Base-by-base conservation (phyloP, 2,888 invertebrate species). In the Rhorus exstirpatorius region DNA sequence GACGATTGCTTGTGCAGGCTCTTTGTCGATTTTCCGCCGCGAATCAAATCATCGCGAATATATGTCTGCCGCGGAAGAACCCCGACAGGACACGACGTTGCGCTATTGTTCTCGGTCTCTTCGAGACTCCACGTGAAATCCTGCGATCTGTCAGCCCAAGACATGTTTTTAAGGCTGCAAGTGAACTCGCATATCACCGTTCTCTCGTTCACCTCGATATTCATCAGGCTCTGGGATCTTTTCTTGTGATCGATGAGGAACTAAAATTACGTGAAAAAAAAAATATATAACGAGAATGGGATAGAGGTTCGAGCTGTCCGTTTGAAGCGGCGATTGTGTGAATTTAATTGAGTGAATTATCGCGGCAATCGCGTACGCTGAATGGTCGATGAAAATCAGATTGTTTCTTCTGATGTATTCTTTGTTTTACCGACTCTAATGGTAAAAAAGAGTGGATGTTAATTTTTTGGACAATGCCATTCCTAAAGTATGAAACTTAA, bases 91-190 rank as follows among this genome's bases (percentile, higher is more conserved):
- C 61, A 70, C 8, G 71, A n/a, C 3, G 38, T 68, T 3, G 81
- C 83, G 0, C 26, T 1, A 7, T 58, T 35, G 6, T 65, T 46
- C 4, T 58, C 21, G 1, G 70, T 19, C 4, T 79, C 60, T 6
- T 67, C 78, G 14, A 68, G 14, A 1, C 72, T 74, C 81, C 83
- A 83, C 10, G 68, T 70, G 19, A 83, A 83, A 75, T 83, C 83
- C 46, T 81, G 80, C 8, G 83, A 71, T 70, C 81, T 67, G 35
- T 83, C 75, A 0, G 83, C 65, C 83, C 83, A 83, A 2, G 83
- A 80, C 75, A 81, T 78, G 12, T 83, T 83, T 60, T 78, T 83
- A 6, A 83, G 35, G 14, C 75, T 17, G 21, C 83, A 83, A 31
- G 75, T 81, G 19, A 83, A 83, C 51, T 71, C 51, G 31, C 83